Conservation (phyloP, 2,113 vertebrate species). For the Gymnocephalus cernua region DNA sequence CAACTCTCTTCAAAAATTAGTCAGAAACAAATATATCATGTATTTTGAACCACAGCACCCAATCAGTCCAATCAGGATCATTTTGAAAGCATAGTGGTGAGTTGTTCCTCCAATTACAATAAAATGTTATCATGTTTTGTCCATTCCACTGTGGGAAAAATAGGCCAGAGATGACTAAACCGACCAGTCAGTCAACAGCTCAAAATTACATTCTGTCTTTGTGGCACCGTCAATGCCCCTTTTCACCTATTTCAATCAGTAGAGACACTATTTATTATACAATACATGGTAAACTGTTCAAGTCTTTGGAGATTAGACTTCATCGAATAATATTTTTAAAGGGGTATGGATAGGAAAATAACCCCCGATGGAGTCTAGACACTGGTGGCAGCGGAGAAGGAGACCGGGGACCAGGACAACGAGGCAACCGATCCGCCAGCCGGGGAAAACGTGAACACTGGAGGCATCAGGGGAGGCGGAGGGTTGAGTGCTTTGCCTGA, state of each 20-base stretch:
- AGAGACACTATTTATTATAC: no score
- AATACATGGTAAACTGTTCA: no score
- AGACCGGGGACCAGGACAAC: no score
- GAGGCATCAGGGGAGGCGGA: no score
- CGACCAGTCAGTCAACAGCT: slow-evolving; percentile 49
- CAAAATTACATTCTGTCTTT: slow-evolving; percentile 65
- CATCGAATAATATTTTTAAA: no score
- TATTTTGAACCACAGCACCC: not conserved
- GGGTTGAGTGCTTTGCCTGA: no score
- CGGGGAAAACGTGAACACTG: no score
- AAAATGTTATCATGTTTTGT: not conserved
- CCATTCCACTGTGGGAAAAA: slow-evolving; percentile 8
- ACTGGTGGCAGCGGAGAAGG: no score
- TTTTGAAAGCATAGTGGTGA: not conserved
- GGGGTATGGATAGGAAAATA: no score
- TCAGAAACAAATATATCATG: not conserved
- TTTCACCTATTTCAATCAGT: slow-evolving; percentile 41
- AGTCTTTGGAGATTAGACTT: no score
- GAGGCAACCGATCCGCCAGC: no score
- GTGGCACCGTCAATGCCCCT: slow-evolving; percentile 13
- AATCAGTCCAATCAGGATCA: not conserved
- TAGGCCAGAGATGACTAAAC: slow-evolving; percentile 32
- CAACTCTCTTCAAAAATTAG: not conserved
- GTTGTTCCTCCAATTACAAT: not conserved
- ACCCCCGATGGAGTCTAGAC: no score